Percentiles rank a stretch among this genome's conserved stretches.
phyloP scores from a whole-genome alignment of 2,797 vertebrate genomes.

The Psittacula derbiana region DNA sequence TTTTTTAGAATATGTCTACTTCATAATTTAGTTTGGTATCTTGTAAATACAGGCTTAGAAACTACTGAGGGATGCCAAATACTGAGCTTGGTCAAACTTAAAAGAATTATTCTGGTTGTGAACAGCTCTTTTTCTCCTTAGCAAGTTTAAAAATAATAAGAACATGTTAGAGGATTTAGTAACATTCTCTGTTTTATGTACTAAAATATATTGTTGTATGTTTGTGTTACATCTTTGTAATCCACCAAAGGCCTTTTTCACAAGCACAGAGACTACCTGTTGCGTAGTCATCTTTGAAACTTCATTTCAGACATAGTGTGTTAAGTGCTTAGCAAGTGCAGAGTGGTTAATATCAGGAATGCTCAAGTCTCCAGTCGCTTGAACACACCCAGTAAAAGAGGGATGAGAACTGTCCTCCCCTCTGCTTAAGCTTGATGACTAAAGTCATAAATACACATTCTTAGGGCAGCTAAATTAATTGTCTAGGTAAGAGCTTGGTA shows the following conservation, averaged over 20 bases:
- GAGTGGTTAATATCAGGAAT: background rate
- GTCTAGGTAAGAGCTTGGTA: background rate
- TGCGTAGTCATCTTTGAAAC: background rate
- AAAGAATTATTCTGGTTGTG: background rate
- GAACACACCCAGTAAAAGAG: background rate
- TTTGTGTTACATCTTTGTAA: background rate
- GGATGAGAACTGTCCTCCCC: background rate
- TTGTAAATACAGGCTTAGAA: background rate
- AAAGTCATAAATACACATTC: background rate
- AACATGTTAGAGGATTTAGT: background rate
- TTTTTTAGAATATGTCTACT: background rate
- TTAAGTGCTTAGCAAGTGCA: background rate
- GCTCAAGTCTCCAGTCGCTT: background rate
- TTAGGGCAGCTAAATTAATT: background rate
- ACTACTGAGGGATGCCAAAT: background rate
- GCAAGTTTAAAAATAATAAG: background rate
- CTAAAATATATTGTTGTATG: background rate
- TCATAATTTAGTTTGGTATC: background rate
- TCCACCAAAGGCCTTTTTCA: background rate
- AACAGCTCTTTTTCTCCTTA: background rate
- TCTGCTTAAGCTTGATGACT: background rate
- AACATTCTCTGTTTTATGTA: background rate
- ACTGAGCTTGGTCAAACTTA: background rate
- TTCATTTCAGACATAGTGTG: background rate
- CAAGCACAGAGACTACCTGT: background rate